These are phyloP conservation scores for Leptonema lineaticorne DNA, from an alignment of 1,140 invertebrate genomes.

Conservation along the genomic window DNA sequence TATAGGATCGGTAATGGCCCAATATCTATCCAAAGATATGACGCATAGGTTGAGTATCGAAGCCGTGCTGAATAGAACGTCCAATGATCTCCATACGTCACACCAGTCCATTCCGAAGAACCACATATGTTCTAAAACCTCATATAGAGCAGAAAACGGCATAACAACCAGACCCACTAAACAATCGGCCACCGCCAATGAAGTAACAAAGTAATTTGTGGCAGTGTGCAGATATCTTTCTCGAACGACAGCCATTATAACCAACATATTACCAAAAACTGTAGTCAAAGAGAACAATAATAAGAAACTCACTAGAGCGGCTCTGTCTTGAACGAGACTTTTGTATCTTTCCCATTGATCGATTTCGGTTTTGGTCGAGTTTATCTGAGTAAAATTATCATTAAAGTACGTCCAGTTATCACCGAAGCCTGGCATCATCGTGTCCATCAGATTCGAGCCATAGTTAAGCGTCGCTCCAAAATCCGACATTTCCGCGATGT, in stretches of 20 bases:
- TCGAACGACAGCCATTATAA: constrained; percentile 89
- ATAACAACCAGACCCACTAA: constrained; percentile 95
- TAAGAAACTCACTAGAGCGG: constrained; percentile 78
- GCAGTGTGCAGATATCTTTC: constrained; percentile 90
- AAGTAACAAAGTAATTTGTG: constrained; percentile 98
- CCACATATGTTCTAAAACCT: constrained; percentile 83
- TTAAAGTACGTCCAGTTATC: constrained; percentile 29
- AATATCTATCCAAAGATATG: constrained; percentile 96
- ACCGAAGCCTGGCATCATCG: constrained; percentile 13
- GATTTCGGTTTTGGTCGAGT: constrained; percentile 40
- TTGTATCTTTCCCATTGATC: constrained; percentile 54
- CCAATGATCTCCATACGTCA: constrained; percentile 94
- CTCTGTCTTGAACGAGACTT: constrained; percentile 64
- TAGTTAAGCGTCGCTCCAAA: constrained; percentile 12
- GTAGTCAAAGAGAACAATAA: constrained; percentile 90
- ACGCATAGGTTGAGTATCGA: constrained; percentile 97
- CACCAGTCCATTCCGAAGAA: constrained; percentile 87
- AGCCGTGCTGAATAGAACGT: constrained; percentile 93
- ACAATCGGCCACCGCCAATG: constrained; percentile 93
- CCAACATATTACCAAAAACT: constrained; percentile 94
- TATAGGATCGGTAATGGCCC: constrained; percentile 97
- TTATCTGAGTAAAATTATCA: constrained; percentile 14
- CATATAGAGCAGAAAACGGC: constrained; percentile 90
- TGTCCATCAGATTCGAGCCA: constrained; percentile 24
- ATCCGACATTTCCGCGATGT: constrained; percentile 7